Evolutionary conservation across 2,797 vertebrate genomes (phyloP).

Genomic region (Vultur gryphus): DNA sequence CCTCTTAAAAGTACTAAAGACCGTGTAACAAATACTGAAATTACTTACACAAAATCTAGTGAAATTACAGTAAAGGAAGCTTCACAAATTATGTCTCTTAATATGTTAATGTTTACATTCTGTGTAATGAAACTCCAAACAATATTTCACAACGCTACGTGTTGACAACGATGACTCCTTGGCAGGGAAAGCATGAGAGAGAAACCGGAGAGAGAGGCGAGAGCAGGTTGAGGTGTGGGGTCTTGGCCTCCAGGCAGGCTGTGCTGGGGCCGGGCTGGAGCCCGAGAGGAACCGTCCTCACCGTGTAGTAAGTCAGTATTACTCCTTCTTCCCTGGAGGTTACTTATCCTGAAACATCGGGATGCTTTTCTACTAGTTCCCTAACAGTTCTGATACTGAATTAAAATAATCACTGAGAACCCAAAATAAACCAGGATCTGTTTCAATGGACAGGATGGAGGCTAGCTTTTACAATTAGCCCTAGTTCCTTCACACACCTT

Average conservation of each 20-base stretch:
- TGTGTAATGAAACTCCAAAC: background rate
- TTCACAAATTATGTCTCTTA: background rate
- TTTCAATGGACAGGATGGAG: background rate
- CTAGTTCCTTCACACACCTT: background rate
- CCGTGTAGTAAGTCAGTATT: accelerated
- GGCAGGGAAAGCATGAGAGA: background rate
- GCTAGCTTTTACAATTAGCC: background rate
- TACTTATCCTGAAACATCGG: background rate
- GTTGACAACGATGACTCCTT: background rate
- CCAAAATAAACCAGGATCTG: background rate
- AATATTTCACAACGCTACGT: accelerated
- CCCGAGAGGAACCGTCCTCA: background rate
- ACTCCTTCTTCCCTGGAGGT: background rate
- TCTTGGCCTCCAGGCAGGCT: background rate
- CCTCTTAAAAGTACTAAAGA: background rate
- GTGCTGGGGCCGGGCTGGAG: background rate
- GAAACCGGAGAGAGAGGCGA: background rate
- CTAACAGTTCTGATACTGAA: background rate
- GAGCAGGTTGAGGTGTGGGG: background rate
- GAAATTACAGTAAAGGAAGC: background rate
- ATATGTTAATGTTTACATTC: background rate
- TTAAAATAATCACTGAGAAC: background rate
- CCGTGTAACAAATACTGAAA: background rate
- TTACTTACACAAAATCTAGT: background rate
- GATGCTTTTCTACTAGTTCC: background rate